These are phyloP conservation scores for Imbricaverruca yamaguchii DNA, from an alignment of 2,888 invertebrate species.

Conservation along the genomic window DNA sequence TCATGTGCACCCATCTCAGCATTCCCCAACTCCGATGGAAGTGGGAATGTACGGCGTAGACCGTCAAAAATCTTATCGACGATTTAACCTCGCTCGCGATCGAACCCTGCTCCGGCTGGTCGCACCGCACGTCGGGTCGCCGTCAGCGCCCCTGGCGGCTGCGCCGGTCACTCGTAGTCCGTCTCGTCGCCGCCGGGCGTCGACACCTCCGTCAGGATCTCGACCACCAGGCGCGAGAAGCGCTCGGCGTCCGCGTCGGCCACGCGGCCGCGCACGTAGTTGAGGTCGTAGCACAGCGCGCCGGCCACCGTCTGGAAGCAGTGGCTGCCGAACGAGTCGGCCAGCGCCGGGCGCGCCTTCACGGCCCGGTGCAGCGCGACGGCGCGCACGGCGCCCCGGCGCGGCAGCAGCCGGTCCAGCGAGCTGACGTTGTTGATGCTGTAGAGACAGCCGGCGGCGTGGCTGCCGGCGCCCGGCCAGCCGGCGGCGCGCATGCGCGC, in stretches of 20 bases:
- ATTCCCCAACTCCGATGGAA: too few relatives aligned
- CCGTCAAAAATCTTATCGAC: too few relatives aligned
- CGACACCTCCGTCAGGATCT: not conserved
- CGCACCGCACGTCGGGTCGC: too few relatives aligned
- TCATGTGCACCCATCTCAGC: too few relatives aligned
- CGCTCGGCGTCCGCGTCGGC: not conserved
- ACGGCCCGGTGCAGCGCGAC: not conserved
- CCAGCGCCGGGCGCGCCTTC: not conserved
- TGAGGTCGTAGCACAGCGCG: constrained; percentile 9
- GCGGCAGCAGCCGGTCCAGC: not conserved
- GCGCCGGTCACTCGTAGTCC: not conserved
- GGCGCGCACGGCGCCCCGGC: not conserved
- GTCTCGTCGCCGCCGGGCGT: not conserved
- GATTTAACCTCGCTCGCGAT: too few relatives aligned
- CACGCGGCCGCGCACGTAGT: not conserved
- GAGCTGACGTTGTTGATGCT: constrained; percentile 3
- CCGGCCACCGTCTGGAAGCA: constrained; percentile 14
- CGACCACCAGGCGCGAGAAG: not conserved
- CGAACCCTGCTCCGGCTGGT: too few relatives aligned
- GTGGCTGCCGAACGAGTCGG: not conserved
- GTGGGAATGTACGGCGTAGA: too few relatives aligned
- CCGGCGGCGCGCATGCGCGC: not conserved
- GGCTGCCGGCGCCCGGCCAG: not conserved
- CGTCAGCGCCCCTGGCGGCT: too few relatives aligned
- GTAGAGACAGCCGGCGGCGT: not conserved